phyloP scores from a whole-genome alignment of 2,888 invertebrate genomes.

The Prostheceraeus crozeri region DNA sequence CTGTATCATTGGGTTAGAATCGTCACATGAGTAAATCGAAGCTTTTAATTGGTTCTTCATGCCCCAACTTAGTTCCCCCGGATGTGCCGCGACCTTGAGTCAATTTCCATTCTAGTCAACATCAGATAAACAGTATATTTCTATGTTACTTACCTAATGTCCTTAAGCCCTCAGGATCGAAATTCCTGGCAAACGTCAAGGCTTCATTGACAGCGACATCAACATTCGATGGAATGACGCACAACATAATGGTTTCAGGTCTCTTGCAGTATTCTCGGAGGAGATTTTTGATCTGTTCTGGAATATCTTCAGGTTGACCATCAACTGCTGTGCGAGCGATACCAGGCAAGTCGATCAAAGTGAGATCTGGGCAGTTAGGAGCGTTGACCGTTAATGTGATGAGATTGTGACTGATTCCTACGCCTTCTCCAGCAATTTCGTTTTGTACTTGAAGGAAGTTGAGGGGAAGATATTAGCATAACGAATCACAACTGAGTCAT shows the following conservation, averaged over 20 bases:
- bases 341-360: slow-evolving; percentile 40
- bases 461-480: too few species aligned
- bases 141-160: slow-evolving; percentile 18
- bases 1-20: too few species aligned
- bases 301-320: slow-evolving; percentile 32
- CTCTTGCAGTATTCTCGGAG: slow-evolving; percentile 30
- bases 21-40: too few species aligned
- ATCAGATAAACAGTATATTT: too few species aligned
- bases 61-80: too few species aligned
- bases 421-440: not conserved
- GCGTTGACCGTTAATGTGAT: slow-evolving; percentile 34
- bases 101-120: too few species aligned
- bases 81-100: too few species aligned
- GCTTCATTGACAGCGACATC: slow-evolving; percentile 40
- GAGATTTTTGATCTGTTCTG: slow-evolving; percentile 35
- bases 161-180: slow-evolving; percentile 36
- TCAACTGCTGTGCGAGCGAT: slow-evolving; percentile 35
- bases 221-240: slow-evolving; percentile 36
- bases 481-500: too few species aligned
- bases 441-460: too few species aligned
- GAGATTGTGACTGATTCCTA: slow-evolving; percentile 33
- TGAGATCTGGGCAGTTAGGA: slow-evolving; percentile 36
- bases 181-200: slow-evolving; percentile 34
- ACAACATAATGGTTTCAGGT: slow-evolving; percentile 38
- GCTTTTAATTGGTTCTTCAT: too few species aligned